Conservation (phyloP, 2,797 vertebrate species). For the Etheostoma perlongum region DNA sequence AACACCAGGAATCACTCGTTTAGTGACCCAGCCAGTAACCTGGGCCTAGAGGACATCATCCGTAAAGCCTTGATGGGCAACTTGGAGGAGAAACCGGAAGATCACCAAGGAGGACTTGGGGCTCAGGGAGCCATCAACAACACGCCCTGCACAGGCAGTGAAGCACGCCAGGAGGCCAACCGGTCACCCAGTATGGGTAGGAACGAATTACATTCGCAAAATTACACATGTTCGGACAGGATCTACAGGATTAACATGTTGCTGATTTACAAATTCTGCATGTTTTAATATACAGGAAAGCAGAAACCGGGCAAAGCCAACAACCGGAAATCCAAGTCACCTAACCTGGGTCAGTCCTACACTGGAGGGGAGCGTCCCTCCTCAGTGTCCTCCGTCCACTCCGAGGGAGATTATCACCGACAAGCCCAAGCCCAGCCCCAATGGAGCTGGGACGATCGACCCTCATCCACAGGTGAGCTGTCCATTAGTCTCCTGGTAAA, state of each 20-base stretch:
- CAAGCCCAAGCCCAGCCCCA: slow-evolving; percentile 87
- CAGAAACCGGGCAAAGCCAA: slow-evolving; percentile 93
- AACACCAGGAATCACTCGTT: slow-evolving; percentile 95
- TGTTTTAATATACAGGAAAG: slow-evolving; percentile 84
- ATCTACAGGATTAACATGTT: neutral
- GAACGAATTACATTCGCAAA: neutral
- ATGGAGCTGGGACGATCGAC: slow-evolving; percentile 97
- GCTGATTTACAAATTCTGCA: neutral
- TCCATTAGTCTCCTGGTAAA: neutral
- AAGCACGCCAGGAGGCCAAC: slow-evolving; percentile 91
- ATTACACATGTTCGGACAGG: neutral
- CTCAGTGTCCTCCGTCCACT: slow-evolving; percentile 98
- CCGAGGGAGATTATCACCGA: slow-evolving; percentile 97
- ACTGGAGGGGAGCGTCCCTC: slow-evolving; percentile 92
- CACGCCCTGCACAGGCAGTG: slow-evolving; percentile 76
- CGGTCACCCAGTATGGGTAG: slow-evolving; percentile 94
- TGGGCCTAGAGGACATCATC: slow-evolving; percentile 98
- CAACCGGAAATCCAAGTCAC: slow-evolving; percentile 95
- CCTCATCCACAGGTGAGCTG: slow-evolving; percentile 93
- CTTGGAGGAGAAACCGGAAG: slow-evolving; percentile 95
- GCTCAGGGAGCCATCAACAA: slow-evolving; percentile 81
- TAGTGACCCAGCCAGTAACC: slow-evolving; percentile 96
- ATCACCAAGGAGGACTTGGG: slow-evolving; percentile 86
- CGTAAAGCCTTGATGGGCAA: slow-evolving; percentile 98
- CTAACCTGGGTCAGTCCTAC: slow-evolving; percentile 93